Percentiles rank a stretch among this genome's conserved stretches.
phyloP scores from a whole-genome alignment of 1,140 invertebrate genomes.

The Chironomus striatipennis region DNA sequence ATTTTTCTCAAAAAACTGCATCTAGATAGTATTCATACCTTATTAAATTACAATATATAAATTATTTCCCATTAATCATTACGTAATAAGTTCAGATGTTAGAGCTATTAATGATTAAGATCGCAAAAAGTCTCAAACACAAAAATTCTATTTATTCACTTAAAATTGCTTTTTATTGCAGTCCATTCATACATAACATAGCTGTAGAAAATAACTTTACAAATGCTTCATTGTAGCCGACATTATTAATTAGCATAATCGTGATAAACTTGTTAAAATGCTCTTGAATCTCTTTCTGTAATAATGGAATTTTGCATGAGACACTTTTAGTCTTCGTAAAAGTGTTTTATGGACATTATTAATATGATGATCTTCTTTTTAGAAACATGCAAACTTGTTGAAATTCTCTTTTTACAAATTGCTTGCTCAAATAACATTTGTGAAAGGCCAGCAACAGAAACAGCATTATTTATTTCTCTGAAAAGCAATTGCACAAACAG shows the following conservation, averaged over 20 bases:
- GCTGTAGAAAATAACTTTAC: background rate
- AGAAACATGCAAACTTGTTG: no score
- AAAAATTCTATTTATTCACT: background rate
- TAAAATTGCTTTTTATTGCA: background rate
- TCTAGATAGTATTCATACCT: no score
- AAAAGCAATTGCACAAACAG: no score
- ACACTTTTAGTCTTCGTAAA: background rate
- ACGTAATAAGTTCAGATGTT: background rate
- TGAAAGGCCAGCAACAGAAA: no score
- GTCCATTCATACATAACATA: no score
- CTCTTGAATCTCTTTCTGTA: background rate
- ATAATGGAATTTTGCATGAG: background rate
- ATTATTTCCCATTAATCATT: background rate
- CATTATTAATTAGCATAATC: constrained; percentile 9
- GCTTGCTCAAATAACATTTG: no score
- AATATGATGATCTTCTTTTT: no score
- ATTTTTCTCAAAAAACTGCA: background rate
- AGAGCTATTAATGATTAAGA: background rate
- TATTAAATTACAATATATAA: background rate
- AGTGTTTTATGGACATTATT: background rate
- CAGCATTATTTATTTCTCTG: no score
- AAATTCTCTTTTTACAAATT: no score
- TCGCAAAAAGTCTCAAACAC: background rate
- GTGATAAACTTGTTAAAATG: background rate
- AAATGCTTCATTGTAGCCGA: constrained; percentile 5